A percentile compares a stretch with the other conserved stretches of the same genome.
These are phyloP conservation scores for Mylabris sibirica DNA, from an alignment of 2,888 invertebrate species.

Conservation along the genomic window DNA sequence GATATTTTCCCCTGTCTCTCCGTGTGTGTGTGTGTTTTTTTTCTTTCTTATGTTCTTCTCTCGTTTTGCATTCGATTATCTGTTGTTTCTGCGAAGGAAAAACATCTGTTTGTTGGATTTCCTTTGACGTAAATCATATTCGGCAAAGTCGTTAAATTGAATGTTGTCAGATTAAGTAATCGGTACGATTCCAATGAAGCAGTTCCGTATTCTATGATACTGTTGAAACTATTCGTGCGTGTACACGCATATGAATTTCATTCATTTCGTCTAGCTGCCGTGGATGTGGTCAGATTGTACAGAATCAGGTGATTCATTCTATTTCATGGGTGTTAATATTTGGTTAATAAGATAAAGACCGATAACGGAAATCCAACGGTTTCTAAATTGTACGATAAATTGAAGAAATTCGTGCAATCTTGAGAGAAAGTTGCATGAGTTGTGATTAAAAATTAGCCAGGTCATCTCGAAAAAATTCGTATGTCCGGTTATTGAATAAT, in stretches of 20 bases:
- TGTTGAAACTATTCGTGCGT: not conserved
- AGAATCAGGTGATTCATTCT: not conserved
- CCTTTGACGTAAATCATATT: slow-evolving; percentile 1
- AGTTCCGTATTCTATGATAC: not conserved
- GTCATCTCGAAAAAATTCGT: slow-evolving; percentile 15
- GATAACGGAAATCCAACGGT: not conserved
- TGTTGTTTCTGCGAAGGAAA: not conserved
- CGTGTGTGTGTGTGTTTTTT: no score
- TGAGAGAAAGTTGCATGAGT: slow-evolving; percentile 8
- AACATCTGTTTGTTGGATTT: slow-evolving; percentile 6
- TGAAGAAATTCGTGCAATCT: slow-evolving; percentile 20
- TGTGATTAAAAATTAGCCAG: not conserved
- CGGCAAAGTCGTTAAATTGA: not conserved
- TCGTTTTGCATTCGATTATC: not conserved
- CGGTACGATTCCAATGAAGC: not conserved
- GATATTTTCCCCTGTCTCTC: no score
- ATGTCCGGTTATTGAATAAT: not conserved
- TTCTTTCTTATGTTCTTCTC: not conserved
- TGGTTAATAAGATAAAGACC: not conserved
- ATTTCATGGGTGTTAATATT: not conserved
- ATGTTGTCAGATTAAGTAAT: not conserved
- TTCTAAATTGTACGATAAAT: slow-evolving; percentile 7
- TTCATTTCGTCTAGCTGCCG: not conserved
- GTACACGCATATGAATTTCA: not conserved
- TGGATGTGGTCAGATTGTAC: not conserved